phyloP scores from a whole-genome alignment of 2,797 vertebrate species.

The Dicrostonyx torquatus region DNA sequence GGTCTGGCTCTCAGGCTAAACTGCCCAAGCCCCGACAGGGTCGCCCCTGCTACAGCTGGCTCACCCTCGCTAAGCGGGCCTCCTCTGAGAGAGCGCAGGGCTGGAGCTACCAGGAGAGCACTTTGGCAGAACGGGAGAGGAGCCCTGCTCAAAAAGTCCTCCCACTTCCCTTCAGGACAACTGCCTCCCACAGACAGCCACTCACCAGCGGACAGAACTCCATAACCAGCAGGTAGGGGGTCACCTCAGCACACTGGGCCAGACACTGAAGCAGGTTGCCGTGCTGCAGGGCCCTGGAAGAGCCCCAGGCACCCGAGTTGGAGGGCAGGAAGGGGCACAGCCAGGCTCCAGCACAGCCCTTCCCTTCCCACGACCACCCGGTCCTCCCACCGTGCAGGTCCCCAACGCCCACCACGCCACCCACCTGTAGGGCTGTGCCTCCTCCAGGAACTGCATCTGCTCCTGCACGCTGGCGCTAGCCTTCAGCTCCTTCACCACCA shows the following conservation, averaged over 20 bases:
- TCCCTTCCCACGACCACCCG: background rate
- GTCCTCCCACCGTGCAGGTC: background rate
- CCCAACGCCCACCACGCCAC: background rate
- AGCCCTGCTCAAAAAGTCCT: background rate
- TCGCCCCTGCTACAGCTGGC: accelerated
- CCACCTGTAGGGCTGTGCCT: constrained; percentile 95
- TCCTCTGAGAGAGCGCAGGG: background rate
- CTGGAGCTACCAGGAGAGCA: background rate
- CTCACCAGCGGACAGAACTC: constrained; percentile 98
- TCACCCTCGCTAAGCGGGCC: background rate
- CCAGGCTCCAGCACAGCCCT: too few relatives aligned
- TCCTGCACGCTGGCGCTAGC: constrained; percentile 92
- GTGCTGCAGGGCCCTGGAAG: constrained; percentile 92
- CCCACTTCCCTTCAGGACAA: background rate
- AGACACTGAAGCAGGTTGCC: constrained; percentile 95
- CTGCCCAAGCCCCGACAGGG: background rate
- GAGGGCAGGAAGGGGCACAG: background rate
- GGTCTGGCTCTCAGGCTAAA: background rate
- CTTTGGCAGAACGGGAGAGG: background rate
- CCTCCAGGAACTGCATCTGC: constrained; percentile 96
- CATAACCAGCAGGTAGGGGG: constrained; percentile 97
- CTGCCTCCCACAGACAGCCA: background rate
- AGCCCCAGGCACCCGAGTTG: background rate
- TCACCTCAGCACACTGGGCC: constrained; percentile 95
- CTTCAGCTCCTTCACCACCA: constrained; percentile 97